Evolutionary conservation across 2,888 invertebrate genomes (phyloP), one percentile per base, ranked within the genome.

Genomic region (Caenorhabditis imperialis): DNA sequence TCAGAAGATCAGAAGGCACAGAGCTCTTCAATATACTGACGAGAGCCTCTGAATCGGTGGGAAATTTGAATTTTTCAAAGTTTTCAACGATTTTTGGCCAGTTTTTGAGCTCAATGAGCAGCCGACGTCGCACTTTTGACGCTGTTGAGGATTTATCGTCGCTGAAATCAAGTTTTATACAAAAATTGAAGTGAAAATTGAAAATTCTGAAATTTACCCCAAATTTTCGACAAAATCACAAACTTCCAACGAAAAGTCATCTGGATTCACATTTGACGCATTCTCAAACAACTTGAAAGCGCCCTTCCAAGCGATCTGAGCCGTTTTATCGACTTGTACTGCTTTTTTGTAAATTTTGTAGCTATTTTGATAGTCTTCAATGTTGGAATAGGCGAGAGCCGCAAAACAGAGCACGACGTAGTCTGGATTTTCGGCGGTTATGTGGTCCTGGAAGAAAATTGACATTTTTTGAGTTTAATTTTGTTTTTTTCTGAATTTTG

Each of bases 261-360:
- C 76, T 18, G 61, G 40, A 16, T 45, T 50, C 1, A 53, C 38
- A 12, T 51, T 30, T 7, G 45, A 54, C 20, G 65, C 44, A 2
- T 10, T 27, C 40, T 80, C 76, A 25, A 77, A 76, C 20, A 80
- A 38, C 44, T 80, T 76, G 62, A 75, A 80, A 18, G 70, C 30
- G 22, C 78, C 80, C 47, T 74, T 67, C 78, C 80, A 80, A 12
- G 78, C 78, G 30, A 55, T 62, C 20, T 48, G 45, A 18, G 69
- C 69, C 14, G 23, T 7, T 3, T 51, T 40, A 33, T 80, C 80
- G n/a, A 77, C 18, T 48, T 65, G 25, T 0, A 80, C 55, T 14
- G 76, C 78, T 57, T 73, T 70, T 57, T 70, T 55, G 40, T 73
- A 78, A 20, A 75, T 45, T 14, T 60, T 25, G 45, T 75, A 57